Evolutionary conservation across 1,140 invertebrate species (phyloP).

Genomic region (Bradysia coprophila): DNA sequence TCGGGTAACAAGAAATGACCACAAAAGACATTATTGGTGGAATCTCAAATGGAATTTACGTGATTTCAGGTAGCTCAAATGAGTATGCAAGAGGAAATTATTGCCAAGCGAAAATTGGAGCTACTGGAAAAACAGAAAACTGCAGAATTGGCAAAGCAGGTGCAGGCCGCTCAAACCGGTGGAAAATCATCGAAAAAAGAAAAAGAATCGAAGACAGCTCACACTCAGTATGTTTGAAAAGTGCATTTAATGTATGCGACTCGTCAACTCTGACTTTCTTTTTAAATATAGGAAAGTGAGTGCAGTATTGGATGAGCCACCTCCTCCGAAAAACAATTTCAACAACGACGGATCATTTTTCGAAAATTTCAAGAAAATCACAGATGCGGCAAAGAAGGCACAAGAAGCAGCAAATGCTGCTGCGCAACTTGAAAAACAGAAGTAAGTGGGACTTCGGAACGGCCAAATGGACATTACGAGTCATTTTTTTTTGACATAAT

Average conservation of each 20-base stretch:
- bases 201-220: conserved; percentile 4
- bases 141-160: conserved; percentile 28
- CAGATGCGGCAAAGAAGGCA: conserved; percentile 15
- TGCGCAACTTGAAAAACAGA: conserved; percentile 7
- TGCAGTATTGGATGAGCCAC: no score
- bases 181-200: conserved; percentile 14
- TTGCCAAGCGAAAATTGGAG: conserved; percentile 52
- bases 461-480: no score
- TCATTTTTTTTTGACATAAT: no score
- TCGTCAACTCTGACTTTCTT: neutral
- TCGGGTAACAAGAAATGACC: no score
- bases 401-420: conserved; percentile 12
- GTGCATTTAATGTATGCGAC: neutral
- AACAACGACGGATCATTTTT: conserved; percentile 59
- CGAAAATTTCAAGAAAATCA: conserved; percentile 52
- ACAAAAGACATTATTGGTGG: no score
- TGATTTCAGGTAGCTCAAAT: conserved; percentile 44
- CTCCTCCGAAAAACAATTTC: conserved; percentile 31
- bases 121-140: conserved; percentile 45
- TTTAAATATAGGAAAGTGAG: no score
- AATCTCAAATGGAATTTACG: conserved; percentile 34
- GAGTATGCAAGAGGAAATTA: conserved; percentile 55
- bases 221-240: no score
- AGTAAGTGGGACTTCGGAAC: no score
- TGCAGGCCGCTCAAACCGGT: conserved; percentile 16